Percentiles rank a stretch among this genome's conserved stretches.
phyloP scores from a whole-genome alignment of 2,888 invertebrate species.

The Melanchra persicariae region DNA sequence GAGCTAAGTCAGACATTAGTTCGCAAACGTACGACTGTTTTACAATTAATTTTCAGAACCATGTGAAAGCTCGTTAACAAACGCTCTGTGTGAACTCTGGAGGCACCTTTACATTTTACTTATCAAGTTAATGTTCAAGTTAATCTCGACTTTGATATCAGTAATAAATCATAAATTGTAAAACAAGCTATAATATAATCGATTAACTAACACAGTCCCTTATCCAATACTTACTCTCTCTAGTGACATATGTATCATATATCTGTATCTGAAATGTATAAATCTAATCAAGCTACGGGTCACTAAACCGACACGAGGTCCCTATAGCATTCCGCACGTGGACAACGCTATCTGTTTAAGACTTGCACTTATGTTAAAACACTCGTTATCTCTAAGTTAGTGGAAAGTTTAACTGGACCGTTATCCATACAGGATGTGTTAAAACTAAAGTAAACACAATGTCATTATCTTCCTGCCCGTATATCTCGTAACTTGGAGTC shows the following conservation, averaged over 20 bases:
- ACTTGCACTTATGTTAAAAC: constrained; percentile 30
- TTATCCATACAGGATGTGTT: constrained; percentile 43
- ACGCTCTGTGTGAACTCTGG: not conserved
- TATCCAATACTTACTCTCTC: not conserved
- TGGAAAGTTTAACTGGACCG: constrained; percentile 42
- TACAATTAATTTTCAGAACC: not conserved
- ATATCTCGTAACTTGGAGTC: no score
- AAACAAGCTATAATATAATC: constrained; percentile 21
- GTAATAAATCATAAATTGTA: constrained; percentile 11
- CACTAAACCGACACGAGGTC: constrained; percentile 49
- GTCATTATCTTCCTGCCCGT: no score
- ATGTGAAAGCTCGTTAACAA: not conserved
- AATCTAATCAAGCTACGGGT: constrained; percentile 37
- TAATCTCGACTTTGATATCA: constrained; percentile 15
- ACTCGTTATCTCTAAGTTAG: constrained; percentile 45
- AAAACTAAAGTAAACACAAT: no score
- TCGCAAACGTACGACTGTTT: not conserved
- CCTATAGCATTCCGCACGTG: constrained; percentile 39
- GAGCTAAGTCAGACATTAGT: not conserved
- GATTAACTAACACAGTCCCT: not conserved
- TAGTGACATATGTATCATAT: constrained; percentile 24
- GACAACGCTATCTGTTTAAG: constrained; percentile 30
- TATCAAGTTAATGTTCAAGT: not conserved
- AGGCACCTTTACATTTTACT: not conserved
- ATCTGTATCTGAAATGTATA: constrained; percentile 20